phyloP scores from a whole-genome alignment of 2,797 vertebrate species.

The Tarsius wallacei region DNA sequence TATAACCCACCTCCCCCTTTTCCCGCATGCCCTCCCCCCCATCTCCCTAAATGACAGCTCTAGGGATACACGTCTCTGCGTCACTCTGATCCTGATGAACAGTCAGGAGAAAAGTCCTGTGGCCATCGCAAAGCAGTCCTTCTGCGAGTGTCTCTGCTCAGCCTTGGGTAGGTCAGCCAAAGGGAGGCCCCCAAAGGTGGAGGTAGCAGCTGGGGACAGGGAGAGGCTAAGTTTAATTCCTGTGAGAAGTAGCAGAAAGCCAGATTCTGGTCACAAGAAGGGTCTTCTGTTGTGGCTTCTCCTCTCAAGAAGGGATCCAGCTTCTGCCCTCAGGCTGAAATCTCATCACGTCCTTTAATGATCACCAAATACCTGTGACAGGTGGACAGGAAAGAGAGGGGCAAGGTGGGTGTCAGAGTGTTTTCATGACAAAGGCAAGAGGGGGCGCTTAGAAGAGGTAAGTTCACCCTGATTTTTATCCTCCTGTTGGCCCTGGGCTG shows the following conservation, averaged over 20 bases:
- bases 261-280: background rate
- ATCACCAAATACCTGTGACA: background rate
- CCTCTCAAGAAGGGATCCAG: background rate
- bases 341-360: background rate
- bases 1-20: accelerated
- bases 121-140: accelerated
- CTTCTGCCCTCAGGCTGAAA: too few relatives aligned
- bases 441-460: background rate
- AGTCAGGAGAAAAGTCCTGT: background rate
- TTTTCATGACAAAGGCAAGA: too few relatives aligned
- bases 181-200: background rate
- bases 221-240: background rate
- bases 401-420: background rate
- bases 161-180: background rate
- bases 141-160: background rate
- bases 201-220: too few relatives aligned
- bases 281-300: background rate
- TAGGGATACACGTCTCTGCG: background rate
- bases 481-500: background rate
- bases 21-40: too few relatives aligned
- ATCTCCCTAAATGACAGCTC: background rate
- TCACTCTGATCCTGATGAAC: background rate
- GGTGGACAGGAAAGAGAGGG: background rate
- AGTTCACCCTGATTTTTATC: background rate
- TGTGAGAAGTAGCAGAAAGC: background rate